These are phyloP conservation scores for Cotesia typhae DNA, from an alignment of 1,140 invertebrate species.

Conservation along the genomic window DNA sequence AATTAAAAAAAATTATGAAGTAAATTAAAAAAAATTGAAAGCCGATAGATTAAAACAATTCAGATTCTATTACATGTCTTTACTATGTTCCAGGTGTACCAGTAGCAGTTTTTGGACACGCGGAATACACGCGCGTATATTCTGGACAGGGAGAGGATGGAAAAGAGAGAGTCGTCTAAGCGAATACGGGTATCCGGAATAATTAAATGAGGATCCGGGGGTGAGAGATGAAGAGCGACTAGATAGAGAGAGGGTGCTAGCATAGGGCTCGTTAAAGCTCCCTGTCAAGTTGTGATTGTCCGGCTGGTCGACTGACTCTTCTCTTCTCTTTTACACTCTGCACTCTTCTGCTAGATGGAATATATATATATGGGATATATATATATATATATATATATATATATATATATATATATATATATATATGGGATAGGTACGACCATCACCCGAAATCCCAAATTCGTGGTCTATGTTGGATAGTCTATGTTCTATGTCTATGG, in stretches of 20 bases:
- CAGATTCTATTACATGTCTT: constrained; percentile 63
- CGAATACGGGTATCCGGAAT: constrained; percentile 63
- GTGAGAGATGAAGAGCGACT: constrained; percentile 42
- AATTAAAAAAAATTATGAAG: constrained; percentile 30
- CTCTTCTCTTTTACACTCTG: no score
- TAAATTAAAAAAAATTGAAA: constrained; percentile 57
- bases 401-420: no score
- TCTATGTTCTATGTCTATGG: constrained; percentile 24
- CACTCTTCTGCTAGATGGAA: no score
- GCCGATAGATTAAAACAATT: constrained; percentile 63
- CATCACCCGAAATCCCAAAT: constrained; percentile 21
- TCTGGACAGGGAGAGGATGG: constrained; percentile 31
- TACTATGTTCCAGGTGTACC: constrained; percentile 60
- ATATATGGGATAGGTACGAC: no score
- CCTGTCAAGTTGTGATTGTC: constrained; percentile 66
- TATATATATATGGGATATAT: no score
- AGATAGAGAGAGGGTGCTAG: constrained; percentile 44
- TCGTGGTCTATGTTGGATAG: constrained; percentile 33
- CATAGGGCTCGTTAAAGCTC: constrained; percentile 66
- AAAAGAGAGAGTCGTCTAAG: constrained; percentile 34
- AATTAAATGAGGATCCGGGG: constrained; percentile 65
- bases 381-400: no score
- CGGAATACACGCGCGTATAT: constrained; percentile 41
- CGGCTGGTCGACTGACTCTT: constrained; percentile 50
- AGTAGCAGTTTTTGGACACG: constrained; percentile 55